Evolutionary conservation across 2,113 vertebrate genomes (phyloP), one percentile per base, ranked within the genome.

Genomic region (Melanerpes aurifrons): DNA sequence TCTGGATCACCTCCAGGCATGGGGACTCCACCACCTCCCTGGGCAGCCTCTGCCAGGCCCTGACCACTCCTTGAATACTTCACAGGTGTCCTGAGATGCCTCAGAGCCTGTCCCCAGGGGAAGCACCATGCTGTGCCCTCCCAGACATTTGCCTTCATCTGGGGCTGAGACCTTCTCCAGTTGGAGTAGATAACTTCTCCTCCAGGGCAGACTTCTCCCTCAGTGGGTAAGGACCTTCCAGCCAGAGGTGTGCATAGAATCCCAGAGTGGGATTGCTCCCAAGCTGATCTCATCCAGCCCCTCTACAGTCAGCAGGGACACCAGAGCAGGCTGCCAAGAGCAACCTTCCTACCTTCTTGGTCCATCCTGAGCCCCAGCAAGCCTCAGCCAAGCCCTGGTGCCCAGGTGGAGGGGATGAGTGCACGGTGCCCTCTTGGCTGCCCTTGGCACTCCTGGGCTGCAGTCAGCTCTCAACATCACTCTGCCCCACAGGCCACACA

Each of bases 401-500:
- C 13, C 54, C 8, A 9, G 31, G 10, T 10, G 13, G 35, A 57
- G 53, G 22, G 45, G 14, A 8, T 48, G 14, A 50, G 18, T 9
- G 24, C 37, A 37, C 37, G 37, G 35, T 50, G n/a, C 24, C 45
- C 3, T 1, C 59, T 31, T 22, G 53, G 64, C 61, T 58, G 32
- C 56, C 19, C 10, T 7, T 0, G 0, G 72, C n/a, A 54, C 21
- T 54, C 22, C 37, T 2, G 1, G 31, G 22, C 9, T 50, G 59
- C 1, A 1, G 11, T 15, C 1, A 4, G 26, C 58, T 40, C 69
- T 54, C 1, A 2, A 11, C 70, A 53, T 31, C 3, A 1, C 18
- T 35, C 40, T 37, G 48, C 22, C 29, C 29, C 1, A 0, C 0
- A 1, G n/a, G 50, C 1, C 15, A 17, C 59, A 32, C 54, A 32